Evolutionary conservation across 64 coral and sea anemone species (phyloP).

Genomic region (Platygyra sinensis): DNA sequence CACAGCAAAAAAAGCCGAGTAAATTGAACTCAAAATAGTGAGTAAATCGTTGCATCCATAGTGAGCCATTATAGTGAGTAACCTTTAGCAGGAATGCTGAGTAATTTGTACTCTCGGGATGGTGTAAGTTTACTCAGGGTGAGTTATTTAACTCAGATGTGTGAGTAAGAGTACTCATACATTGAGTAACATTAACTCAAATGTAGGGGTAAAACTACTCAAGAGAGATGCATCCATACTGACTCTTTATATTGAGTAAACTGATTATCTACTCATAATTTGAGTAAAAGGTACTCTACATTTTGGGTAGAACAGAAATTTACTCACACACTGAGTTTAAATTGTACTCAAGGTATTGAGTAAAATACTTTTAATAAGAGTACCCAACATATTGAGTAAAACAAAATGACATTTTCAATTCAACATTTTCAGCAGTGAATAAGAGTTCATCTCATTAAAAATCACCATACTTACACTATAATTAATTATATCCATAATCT

Average conservation of each 20-base stretch:
- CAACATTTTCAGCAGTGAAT: too few relatives aligned
- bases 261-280: not conserved
- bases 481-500: too few relatives aligned
- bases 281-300: slow-evolving; percentile 1
- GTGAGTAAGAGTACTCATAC: slow-evolving; percentile 1
- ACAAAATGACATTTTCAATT: not conserved
- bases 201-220: slow-evolving; percentile 1
- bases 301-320: not conserved
- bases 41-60: slow-evolving; percentile 29
- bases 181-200: slow-evolving; percentile 6
- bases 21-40: slow-evolving; percentile 14
- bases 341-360: not conserved
- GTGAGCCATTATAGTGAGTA: slow-evolving; percentile 18
- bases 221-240: slow-evolving; percentile 23
- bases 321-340: not conserved
- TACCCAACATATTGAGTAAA: not conserved
- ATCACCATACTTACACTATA: too few relatives aligned
- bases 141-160: not conserved
- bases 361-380: not conserved
- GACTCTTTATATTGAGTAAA: slow-evolving; percentile 38
- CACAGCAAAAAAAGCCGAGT: not conserved
- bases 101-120: not conserved
- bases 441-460: too few relatives aligned
- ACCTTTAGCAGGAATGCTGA: not conserved
- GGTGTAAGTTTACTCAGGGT: slow-evolving; percentile 11